Conservation (phyloP, 2,113 vertebrate species). For the Bubalus kerabau region DNA sequence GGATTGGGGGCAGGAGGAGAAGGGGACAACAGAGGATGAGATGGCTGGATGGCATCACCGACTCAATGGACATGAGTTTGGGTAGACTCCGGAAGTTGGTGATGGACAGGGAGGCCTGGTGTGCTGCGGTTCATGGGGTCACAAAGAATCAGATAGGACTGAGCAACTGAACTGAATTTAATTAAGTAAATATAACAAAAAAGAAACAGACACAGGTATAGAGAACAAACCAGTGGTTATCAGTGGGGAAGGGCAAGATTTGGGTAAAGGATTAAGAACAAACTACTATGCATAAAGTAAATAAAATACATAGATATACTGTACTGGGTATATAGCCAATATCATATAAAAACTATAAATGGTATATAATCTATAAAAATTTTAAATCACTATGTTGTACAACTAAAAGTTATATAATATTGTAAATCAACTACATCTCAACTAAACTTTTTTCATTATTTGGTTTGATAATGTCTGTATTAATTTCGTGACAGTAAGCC, state of each 20-base stretch:
- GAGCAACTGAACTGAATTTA: not conserved
- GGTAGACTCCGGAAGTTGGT: not conserved
- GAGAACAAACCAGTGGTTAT: not conserved
- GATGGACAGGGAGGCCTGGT: not conserved
- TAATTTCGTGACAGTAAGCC: not conserved
- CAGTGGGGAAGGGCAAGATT: not conserved
- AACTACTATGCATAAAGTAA: not conserved
- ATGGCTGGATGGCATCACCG: not conserved
- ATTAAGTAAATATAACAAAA: not conserved
- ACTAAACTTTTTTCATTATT: not conserved
- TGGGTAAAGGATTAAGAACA: not conserved
- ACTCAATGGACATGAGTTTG: not conserved
- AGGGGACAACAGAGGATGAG: not conserved
- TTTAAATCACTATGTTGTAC: not conserved
- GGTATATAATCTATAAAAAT: not conserved
- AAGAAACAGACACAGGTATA: not conserved
- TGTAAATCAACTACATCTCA: not conserved
- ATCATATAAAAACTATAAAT: not conserved
- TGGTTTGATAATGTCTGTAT: not conserved
- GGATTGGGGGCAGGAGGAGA: not conserved
- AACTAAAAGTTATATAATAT: not conserved
- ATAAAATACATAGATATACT: not conserved
- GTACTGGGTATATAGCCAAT: not conserved
- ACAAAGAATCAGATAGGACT: fast-evolving
- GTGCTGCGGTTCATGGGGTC: not conserved